A percentile compares a stretch with the other conserved stretches of the same genome.
Conservation (phyloP, 2,888 invertebrate genomes). For the Adineta ricciae region DNA sequence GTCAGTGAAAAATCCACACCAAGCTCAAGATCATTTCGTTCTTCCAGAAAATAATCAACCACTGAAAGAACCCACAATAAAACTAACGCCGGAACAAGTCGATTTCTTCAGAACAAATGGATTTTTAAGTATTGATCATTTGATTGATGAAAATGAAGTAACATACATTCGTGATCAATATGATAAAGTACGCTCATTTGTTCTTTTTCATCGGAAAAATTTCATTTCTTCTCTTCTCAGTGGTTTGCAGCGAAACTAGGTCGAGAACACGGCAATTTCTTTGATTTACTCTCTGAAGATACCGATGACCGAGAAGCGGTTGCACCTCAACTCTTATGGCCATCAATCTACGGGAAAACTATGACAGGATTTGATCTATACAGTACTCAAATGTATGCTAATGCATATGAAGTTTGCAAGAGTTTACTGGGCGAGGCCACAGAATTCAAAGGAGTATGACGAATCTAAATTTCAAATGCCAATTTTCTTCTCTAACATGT, state of each 20-base stretch:
- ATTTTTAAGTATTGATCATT: not conserved
- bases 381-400: constrained; percentile 20
- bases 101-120: constrained; percentile 3
- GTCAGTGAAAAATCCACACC: not conserved
- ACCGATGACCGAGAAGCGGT: not conserved
- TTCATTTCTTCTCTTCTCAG: not conserved
- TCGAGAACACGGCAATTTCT: constrained; percentile 15
- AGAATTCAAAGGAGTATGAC: not conserved
- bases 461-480: too few relatives aligned
- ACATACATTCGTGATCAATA: not conserved
- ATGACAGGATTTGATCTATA: constrained; percentile 5
- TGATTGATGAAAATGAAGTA: not conserved
- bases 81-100: not conserved
- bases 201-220: not conserved
- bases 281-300: constrained; percentile 18
- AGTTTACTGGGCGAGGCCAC: not conserved
- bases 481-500: not conserved
- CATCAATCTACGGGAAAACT: not conserved
- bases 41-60: not conserved
- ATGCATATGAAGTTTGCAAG: not conserved
- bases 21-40: not conserved
- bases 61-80: not conserved
- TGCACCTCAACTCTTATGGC: constrained; percentile 3
- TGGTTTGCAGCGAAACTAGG: not conserved
- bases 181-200: not conserved